Percentiles rank a stretch among this genome's conserved stretches.
These are phyloP conservation scores for Cyclopterus lumpus DNA, from an alignment of 2,797 vertebrate species.

Conservation along the genomic window DNA sequence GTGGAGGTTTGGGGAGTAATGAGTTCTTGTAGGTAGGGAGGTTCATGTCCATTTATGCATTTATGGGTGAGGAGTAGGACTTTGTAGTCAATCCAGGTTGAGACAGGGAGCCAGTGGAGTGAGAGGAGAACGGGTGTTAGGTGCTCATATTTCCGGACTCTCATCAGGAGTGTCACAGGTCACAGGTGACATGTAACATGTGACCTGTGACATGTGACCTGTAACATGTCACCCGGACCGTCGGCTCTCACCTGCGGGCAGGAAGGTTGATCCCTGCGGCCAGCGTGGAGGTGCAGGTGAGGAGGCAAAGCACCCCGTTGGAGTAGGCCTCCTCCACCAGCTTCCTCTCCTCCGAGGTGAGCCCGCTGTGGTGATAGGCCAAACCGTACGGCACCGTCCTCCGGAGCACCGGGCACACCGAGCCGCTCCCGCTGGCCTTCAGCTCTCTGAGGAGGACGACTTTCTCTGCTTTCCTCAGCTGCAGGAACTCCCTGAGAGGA, in stretches of 20 bases:
- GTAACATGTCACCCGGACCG: too few relatives aligned
- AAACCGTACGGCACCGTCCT: slow-evolving; percentile 89
- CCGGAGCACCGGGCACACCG: slow-evolving; percentile 88
- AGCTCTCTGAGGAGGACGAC: slow-evolving; percentile 84
- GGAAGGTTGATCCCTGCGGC: slow-evolving; percentile 97
- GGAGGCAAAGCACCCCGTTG: slow-evolving; percentile 89
- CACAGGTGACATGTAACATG: too few relatives aligned
- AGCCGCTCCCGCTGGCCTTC: slow-evolving; percentile 83
- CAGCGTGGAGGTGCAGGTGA: slow-evolving; percentile 95
- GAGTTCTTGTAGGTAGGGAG: too few relatives aligned
- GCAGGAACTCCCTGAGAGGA: slow-evolving; percentile 83
- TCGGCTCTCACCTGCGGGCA: slow-evolving; percentile 86
- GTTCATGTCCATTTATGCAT: too few relatives aligned
- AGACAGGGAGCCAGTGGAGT: too few relatives aligned
- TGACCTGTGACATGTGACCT: too few relatives aligned
- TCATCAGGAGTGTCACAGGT: too few relatives aligned
- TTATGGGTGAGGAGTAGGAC: too few relatives aligned
- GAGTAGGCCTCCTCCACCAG: slow-evolving; percentile 94
- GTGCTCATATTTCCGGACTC: too few relatives aligned
- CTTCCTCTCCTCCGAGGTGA: slow-evolving; percentile 92
- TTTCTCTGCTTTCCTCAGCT: slow-evolving; percentile 85
- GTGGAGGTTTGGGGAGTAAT: too few relatives aligned
- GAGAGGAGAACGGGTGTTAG: too few relatives aligned
- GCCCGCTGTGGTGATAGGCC: slow-evolving; percentile 95
- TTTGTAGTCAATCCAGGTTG: too few relatives aligned